These are phyloP conservation scores for Ornithoptera priamus DNA, from an alignment of 2,888 invertebrate genomes.

Conservation along the genomic window DNA sequence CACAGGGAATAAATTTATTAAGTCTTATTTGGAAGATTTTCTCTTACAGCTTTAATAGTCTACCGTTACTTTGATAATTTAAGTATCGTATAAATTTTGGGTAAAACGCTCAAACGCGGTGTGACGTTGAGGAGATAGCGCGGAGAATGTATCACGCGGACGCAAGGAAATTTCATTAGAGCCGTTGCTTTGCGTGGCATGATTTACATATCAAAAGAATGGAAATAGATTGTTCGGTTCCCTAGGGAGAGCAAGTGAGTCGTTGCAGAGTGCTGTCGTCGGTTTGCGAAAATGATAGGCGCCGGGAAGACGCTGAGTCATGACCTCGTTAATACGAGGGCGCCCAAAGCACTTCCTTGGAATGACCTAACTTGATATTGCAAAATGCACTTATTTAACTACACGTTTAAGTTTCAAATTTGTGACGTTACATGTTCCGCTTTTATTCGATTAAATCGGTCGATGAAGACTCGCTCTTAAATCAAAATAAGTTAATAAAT, in stretches of 20 bases:
- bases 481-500: constrained; percentile 30
- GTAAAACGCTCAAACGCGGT: neutral
- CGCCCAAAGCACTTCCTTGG: constrained; percentile 42
- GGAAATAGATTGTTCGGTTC: constrained; percentile 56
- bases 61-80: constrained; percentile 15
- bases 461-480: constrained; percentile 24
- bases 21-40: constrained; percentile 47
- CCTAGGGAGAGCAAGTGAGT: constrained; percentile 40
- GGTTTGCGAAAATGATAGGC: constrained; percentile 50
- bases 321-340: constrained; percentile 59
- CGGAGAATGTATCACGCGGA: constrained; percentile 9
- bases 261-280: constrained; percentile 46
- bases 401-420: constrained; percentile 26
- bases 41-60: constrained; percentile 18
- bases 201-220: constrained; percentile 37
- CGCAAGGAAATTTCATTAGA: constrained; percentile 26
- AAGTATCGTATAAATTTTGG: constrained; percentile 11
- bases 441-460: constrained; percentile 26
- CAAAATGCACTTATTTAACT: constrained; percentile 37
- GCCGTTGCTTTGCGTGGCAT: constrained; percentile 20
- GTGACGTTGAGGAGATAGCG: neutral
- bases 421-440: neutral
- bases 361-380: constrained; percentile 35
- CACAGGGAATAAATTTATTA: constrained; percentile 67
- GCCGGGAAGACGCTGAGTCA: constrained; percentile 70